Evolutionary conservation across 2,888 invertebrate genomes (phyloP).

Genomic region (Fragum whitleyi): DNA sequence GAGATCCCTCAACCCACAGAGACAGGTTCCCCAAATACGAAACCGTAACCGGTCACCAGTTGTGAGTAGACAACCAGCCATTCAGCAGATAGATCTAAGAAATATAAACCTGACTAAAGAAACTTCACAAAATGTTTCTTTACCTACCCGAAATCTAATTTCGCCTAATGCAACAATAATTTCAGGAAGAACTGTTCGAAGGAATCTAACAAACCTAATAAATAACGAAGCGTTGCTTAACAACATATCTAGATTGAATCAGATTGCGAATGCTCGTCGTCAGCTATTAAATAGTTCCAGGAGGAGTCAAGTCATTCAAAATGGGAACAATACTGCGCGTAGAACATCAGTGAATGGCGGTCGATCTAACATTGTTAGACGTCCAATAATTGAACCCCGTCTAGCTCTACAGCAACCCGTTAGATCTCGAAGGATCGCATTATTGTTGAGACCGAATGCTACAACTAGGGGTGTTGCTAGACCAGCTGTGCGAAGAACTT

Average conservation of each 20-base stretch:
- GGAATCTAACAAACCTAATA: not conserved
- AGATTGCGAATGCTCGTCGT: not conserved
- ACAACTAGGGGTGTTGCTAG: not conserved
- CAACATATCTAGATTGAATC: conserved; percentile 2
- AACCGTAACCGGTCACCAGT: not conserved
- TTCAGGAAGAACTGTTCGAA: not conserved
- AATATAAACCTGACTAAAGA: conserved; percentile 10
- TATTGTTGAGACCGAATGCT: not conserved
- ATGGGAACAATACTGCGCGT: not conserved
- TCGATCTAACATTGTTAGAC: not conserved
- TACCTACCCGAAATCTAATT: not conserved
- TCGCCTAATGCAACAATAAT: not conserved
- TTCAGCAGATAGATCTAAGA: conserved; percentile 16
- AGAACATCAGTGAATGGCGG: not conserved
- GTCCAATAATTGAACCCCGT: conserved; percentile 5
- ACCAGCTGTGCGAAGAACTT: not conserved
- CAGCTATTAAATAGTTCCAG: not conserved
- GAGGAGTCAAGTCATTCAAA: not conserved
- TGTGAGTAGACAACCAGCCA: conserved; percentile 1
- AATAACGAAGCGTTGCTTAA: not conserved
- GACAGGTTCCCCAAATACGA: conserved; percentile 7
- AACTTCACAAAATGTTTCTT: not conserved
- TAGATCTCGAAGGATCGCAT: not conserved
- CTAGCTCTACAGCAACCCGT: conserved; percentile 21
- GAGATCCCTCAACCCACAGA: not conserved